Evolutionary conservation across 1,140 invertebrate species (phyloP).

Genomic region (Chymomyza costata): DNA sequence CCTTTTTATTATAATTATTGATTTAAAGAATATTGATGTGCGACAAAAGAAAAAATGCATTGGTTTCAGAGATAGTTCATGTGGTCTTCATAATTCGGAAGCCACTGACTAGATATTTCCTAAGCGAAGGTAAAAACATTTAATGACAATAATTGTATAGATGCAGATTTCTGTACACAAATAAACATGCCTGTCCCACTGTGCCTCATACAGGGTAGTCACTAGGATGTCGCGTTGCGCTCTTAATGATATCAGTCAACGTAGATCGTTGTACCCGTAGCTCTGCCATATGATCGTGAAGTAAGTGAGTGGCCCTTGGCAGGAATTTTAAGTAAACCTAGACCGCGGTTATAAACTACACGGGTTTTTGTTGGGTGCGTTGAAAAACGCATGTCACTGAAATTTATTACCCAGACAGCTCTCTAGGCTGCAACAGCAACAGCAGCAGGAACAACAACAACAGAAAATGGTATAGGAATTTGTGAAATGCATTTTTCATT

Average conservation of each 20-base stretch:
- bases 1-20: too few relatives aligned
- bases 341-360: slow-evolving; percentile 69
- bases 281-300: slow-evolving; percentile 21
- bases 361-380: slow-evolving; percentile 17
- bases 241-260: slow-evolving; percentile 60
- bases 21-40: too few relatives aligned
- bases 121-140: too few relatives aligned
- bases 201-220: slow-evolving; percentile 4
- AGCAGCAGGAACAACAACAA: slow-evolving; percentile 24
- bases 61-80: too few relatives aligned
- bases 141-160: too few relatives aligned
- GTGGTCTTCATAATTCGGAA: too few relatives aligned
- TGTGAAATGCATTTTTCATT: slow-evolving; percentile 69
- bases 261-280: slow-evolving; percentile 51
- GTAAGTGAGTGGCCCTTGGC: not conserved
- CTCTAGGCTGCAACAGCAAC: slow-evolving; percentile 35
- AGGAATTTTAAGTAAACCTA: slow-evolving; percentile 56
- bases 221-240: slow-evolving; percentile 58
- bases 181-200: too few relatives aligned
- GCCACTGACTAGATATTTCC: too few relatives aligned
- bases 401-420: slow-evolving; percentile 56
- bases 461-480: slow-evolving; percentile 21
- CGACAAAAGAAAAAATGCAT: too few relatives aligned
- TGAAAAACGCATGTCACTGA: slow-evolving; percentile 72
- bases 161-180: too few relatives aligned